These are phyloP conservation scores for Eubasilissa splendida DNA, from an alignment of 2,888 invertebrate genomes.

Conservation along the genomic window DNA sequence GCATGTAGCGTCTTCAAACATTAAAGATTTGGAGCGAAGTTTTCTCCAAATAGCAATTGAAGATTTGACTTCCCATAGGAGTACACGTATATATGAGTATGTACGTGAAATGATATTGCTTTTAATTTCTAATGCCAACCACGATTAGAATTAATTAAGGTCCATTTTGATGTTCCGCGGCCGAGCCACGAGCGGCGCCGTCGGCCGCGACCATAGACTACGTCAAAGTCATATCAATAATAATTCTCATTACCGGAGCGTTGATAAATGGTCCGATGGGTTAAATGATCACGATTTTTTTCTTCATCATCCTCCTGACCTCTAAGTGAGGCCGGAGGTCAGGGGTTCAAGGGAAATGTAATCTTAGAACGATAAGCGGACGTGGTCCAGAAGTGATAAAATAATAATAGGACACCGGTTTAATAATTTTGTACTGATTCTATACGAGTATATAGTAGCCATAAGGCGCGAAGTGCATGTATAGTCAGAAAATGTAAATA, in stretches of 20 bases:
- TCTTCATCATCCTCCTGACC: slow-evolving; percentile 31
- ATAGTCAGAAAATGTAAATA: no score
- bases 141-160: not conserved
- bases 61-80: no score
- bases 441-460: no score
- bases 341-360: slow-evolving; percentile 33
- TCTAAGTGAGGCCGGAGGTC: slow-evolving; percentile 19
- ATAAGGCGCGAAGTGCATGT: no score
- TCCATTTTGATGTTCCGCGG: not conserved
- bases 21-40: no score
- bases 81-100: no score
- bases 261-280: slow-evolving; percentile 36
- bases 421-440: no score
- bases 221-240: slow-evolving; percentile 33
- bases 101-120: not conserved
- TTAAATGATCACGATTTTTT: slow-evolving; percentile 42
- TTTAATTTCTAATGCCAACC: not conserved
- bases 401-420: not conserved
- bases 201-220: no score
- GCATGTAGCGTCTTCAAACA: no score
- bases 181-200: no score
- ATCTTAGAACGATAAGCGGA: slow-evolving; percentile 15
- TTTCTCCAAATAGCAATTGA: no score
- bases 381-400: slow-evolving; percentile 16
- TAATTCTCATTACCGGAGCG: slow-evolving; percentile 24